These are phyloP conservation scores for Atta texana DNA, from an alignment of 1,140 invertebrate species.

Conservation along the genomic window DNA sequence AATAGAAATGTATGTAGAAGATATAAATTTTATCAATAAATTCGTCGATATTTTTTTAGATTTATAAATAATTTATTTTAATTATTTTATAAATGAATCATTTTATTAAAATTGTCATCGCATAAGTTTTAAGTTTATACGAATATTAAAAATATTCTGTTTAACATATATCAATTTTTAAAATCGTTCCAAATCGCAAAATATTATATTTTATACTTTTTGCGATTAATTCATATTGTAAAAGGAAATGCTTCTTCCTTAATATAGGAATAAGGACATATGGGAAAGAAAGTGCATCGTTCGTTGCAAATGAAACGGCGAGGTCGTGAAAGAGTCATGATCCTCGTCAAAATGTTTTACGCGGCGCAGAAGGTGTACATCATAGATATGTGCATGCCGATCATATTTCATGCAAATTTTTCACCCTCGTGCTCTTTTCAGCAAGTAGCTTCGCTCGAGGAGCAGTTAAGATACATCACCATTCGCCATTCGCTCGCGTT, in stretches of 20 bases:
- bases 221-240: background rate
- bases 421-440: background rate
- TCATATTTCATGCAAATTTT: conserved; percentile 72
- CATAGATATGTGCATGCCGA: conserved; percentile 54
- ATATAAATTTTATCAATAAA: background rate
- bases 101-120: background rate
- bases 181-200: background rate
- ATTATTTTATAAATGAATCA: background rate
- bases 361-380: conserved; percentile 57
- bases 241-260: background rate
- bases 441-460: conserved; percentile 23
- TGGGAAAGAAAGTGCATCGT: background rate
- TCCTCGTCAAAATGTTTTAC: conserved; percentile 71
- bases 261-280: background rate
- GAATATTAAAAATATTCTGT: background rate
- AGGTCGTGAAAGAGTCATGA: conserved; percentile 57
- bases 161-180: background rate
- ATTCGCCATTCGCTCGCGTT: conserved; percentile 3
- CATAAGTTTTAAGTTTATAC: background rate
- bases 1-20: background rate
- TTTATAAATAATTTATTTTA: conserved; percentile 3
- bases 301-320: conserved; percentile 62
- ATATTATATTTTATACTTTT: background rate
- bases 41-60: background rate
- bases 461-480: background rate